Percentiles rank a stretch among this genome's conserved stretches.
Evolutionary conservation across 35 echinoderm and acorn worm species (phyloP).

Genomic region (Lytechinus variegatus): DNA sequence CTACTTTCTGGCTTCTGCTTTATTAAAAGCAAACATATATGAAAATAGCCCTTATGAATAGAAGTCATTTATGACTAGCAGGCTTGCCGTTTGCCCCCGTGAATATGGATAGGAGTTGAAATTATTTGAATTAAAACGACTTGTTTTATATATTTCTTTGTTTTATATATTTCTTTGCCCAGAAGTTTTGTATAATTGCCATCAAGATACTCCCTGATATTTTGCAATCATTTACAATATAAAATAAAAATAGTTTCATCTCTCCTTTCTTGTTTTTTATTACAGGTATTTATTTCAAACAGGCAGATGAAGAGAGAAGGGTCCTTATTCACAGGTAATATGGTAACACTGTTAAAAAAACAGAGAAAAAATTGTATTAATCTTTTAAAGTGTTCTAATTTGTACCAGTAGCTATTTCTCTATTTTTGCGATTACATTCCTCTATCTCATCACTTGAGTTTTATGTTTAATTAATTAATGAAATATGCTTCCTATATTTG

Average conservation of each 20-base stretch:
- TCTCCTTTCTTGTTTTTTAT: background rate
- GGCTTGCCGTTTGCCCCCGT: too few relatives aligned
- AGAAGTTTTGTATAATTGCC: background rate
- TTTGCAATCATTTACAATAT: background rate
- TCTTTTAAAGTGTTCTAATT: background rate
- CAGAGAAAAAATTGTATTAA: background rate
- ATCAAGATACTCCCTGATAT: background rate
- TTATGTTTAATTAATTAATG: background rate
- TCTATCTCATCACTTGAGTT: background rate
- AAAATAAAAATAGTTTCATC: background rate
- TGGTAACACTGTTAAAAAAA: background rate
- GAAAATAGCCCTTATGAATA: too few relatives aligned
- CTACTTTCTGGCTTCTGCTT: too few relatives aligned
- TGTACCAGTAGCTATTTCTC: background rate
- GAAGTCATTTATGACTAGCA: too few relatives aligned
- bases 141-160: too few relatives aligned
- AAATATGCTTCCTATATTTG: too few relatives aligned
- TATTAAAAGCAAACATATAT: too few relatives aligned
- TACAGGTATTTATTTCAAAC: slow-evolving; percentile 65
- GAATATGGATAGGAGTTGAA: too few relatives aligned
- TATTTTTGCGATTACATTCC: background rate
- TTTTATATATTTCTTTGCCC: too few relatives aligned
- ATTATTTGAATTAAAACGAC: too few relatives aligned
- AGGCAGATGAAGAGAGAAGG: slow-evolving; percentile 66
- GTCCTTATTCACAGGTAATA: slow-evolving; percentile 66